Percentiles rank a stretch among this genome's conserved stretches.
Evolutionary conservation across 2,113 vertebrate species (phyloP).

Genomic region (Microcebus jonahi): DNA sequence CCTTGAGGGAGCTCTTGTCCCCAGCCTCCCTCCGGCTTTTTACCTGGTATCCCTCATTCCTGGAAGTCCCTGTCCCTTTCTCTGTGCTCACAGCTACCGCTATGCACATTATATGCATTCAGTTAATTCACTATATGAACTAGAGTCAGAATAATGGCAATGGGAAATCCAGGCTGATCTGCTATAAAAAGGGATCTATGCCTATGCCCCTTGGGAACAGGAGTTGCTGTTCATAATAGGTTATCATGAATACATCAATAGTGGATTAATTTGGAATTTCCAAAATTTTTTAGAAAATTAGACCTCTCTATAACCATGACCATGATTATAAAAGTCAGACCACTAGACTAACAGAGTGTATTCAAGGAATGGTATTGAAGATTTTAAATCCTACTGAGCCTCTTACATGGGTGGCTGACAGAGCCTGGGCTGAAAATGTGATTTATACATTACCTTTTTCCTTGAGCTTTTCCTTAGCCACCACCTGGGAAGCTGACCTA

Average conservation of each 20-base stretch:
- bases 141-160: background rate
- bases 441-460: background rate
- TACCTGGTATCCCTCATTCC: background rate
- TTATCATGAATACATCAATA: background rate
- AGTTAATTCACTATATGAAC: background rate
- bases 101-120: background rate
- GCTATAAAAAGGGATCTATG: background rate
- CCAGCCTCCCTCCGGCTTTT: background rate
- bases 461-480: background rate
- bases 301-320: background rate
- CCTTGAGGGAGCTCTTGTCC: background rate
- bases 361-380: background rate
- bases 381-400: background rate
- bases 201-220: background rate
- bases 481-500: background rate
- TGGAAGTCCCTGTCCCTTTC: background rate
- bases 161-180: background rate
- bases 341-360: background rate
- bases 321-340: background rate
- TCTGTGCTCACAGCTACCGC: background rate
- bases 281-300: background rate
- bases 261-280: background rate
- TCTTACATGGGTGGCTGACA: background rate
- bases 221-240: background rate
- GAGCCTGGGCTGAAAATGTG: background rate